Percentiles rank a stretch among this genome's conserved stretches.
Conservation (phyloP, 2,113 vertebrate genomes). For the Trogon melanurus region DNA sequence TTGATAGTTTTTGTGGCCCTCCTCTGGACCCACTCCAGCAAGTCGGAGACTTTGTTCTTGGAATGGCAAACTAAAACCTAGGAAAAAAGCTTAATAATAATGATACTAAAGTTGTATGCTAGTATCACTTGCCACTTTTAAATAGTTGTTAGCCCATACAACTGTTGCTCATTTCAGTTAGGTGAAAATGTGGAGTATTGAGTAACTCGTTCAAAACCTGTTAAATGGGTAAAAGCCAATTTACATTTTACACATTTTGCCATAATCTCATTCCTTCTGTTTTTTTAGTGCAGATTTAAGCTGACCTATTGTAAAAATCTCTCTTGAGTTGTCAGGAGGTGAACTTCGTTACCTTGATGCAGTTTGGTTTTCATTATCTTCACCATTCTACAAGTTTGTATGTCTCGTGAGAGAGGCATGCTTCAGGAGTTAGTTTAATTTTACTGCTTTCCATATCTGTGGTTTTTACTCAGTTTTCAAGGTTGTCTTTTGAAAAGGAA, state of each 20-base stretch:
- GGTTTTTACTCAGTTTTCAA: neutral
- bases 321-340: neutral
- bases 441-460: neutral
- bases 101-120: neutral
- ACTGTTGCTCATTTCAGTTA: neutral
- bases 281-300: neutral
- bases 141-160: neutral
- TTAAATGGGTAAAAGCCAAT: neutral
- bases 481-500: slow-evolving; percentile 36
- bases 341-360: neutral
- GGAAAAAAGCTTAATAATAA: neutral
- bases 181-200: neutral
- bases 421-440: neutral
- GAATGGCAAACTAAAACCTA: neutral
- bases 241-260: neutral
- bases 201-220: neutral
- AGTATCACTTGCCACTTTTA: neutral
- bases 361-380: neutral
- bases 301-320: neutral
- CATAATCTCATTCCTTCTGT: neutral
- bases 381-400: neutral
- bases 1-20: no score
- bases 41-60: neutral
- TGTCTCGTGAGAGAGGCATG: neutral
- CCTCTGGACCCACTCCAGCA: no score